Base-by-base conservation (phyloP, 2,888 invertebrate species). In the Alsophila aescularia region DNA sequence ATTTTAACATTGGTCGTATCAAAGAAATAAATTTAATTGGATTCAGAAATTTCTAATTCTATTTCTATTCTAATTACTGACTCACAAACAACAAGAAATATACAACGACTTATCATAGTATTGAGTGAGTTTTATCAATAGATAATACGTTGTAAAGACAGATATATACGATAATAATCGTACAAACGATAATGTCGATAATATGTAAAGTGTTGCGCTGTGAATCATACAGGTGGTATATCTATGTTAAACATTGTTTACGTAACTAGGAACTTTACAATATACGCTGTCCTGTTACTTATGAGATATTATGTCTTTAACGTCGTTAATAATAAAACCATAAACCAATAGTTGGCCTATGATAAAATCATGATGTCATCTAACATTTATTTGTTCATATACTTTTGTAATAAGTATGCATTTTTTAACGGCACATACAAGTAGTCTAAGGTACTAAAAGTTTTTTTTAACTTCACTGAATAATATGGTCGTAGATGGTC, bases 221-320 rank as follows among this genome's bases (percentile, higher is more conserved):
- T 56, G 60, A 56, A 39, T 60, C 60, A 56, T 16, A 32, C 56
- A 36, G 10, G 39, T 52, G 52, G 7, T 18, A 18, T 18, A 18
- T 18, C 5, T 21, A 52, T 36, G 21, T 21, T 12, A 9, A 4
- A 8, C 12, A 29, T 29, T 29, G 15, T 52, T 45, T 42, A 42
- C 18, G 14, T 47, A 42, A 36, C 40, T 29, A 10, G 29, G 4
- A 10, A 27, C 24, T 13, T 15, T 32, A 14, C 10, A 4, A 16
- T 24, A 4, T 29, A 8, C n/a, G 2, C n/a, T 29, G n/a, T 29
- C 29, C 29, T 29, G 10, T 9, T 29, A 29, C 27, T 2, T 27
- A 9, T 27, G 8, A 6, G 2, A 9, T 27, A 27, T 27, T 4
- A 24, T 24, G 24, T 24, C 5, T 24, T 2, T 7, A 24, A 24